Evolutionary conservation across 2,113 vertebrate species (phyloP).

Genomic region (Ceuthmochares aereus): DNA sequence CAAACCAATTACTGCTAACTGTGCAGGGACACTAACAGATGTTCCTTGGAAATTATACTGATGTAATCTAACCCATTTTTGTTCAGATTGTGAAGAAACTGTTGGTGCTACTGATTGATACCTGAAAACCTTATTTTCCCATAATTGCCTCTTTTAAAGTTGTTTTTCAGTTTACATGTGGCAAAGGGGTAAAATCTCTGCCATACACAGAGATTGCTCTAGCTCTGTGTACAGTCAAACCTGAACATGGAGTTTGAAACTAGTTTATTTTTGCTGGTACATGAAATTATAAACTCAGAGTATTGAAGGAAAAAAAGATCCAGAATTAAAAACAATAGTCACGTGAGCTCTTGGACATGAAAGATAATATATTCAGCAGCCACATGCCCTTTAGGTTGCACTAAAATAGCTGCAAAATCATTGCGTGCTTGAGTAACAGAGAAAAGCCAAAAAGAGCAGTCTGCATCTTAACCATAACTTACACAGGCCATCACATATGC

Average conservation of each 20-base stretch:
- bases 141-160: not conserved
- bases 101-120: not conserved
- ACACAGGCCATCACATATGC: not conserved
- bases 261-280: not conserved
- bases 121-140: not conserved
- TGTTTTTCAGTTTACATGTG: not conserved
- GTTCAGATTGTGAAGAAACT: not conserved
- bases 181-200: not conserved
- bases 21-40: not conserved
- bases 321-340: not conserved
- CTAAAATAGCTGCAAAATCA: slow-evolving; percentile 14
- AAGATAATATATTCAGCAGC: not conserved
- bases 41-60: not conserved
- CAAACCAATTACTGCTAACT: not conserved
- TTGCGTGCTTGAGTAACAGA: not conserved
- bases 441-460: not conserved
- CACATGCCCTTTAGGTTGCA: not conserved
- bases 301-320: not conserved
- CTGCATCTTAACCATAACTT: not conserved
- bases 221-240: not conserved
- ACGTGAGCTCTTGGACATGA: not conserved
- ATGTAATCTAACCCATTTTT: not conserved
- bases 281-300: not conserved
- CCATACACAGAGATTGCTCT: not conserved
- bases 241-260: not conserved